These are phyloP conservation scores for Lasioglossum villosulum DNA, from an alignment of 2,888 invertebrate genomes.

Conservation along the genomic window DNA sequence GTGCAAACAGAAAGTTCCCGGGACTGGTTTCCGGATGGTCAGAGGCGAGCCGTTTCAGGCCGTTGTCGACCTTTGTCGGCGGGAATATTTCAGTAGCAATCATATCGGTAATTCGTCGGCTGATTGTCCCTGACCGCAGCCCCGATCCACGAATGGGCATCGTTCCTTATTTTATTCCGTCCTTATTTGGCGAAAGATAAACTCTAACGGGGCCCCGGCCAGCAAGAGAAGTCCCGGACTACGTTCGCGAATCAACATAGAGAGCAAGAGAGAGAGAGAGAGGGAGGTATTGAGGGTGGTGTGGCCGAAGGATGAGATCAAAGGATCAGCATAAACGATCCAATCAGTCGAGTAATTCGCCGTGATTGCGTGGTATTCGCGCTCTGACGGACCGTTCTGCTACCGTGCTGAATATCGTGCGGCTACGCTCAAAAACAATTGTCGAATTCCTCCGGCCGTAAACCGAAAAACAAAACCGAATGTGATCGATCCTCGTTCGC, in stretches of 20 bases:
- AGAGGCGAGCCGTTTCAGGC: constrained; percentile 53
- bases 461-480: neutral
- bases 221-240: neutral
- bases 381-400: constrained; percentile 76
- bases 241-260: neutral
- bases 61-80: constrained; percentile 79
- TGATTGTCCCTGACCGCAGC: constrained; percentile 84
- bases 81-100: constrained; percentile 83
- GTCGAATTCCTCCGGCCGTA: constrained; percentile 31
- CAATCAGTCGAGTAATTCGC: constrained; percentile 84
- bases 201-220: constrained; percentile 76
- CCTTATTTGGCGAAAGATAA: constrained; percentile 84
- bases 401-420: constrained; percentile 75
- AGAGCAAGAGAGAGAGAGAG: neutral
- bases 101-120: constrained; percentile 83
- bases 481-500: neutral
- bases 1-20: constrained; percentile 54
- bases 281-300: constrained; percentile 34
- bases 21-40: constrained; percentile 20
- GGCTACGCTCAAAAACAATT: constrained; percentile 63
- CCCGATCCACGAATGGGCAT: constrained; percentile 76
- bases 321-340: constrained; percentile 84
- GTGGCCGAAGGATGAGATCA: constrained; percentile 77
- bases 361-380: constrained; percentile 83
- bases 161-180: constrained; percentile 80